Percentiles rank a stretch among this genome's conserved stretches.
These are phyloP conservation scores for Brienomyrus longianalis DNA, from an alignment of 2,113 vertebrate genomes.

Conservation along the genomic window DNA sequence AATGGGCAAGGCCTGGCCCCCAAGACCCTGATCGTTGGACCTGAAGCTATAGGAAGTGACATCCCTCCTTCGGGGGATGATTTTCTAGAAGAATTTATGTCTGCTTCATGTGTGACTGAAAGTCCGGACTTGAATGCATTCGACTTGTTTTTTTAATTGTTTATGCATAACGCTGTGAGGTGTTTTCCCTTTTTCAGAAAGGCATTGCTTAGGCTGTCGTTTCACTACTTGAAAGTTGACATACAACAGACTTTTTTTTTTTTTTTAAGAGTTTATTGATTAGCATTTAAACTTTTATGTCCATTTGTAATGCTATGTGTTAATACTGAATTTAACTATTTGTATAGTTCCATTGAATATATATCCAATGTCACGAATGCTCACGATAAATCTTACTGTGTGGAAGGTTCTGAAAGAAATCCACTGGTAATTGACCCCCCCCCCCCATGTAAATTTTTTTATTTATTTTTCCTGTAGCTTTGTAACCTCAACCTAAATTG, in stretches of 20 bases:
- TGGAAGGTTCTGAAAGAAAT: conserved; percentile 1
- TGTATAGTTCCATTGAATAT: background rate
- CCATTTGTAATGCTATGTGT: background rate
- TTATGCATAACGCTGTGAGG: conserved; percentile 2
- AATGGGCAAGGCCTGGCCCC: too few relatives aligned
- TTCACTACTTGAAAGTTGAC: background rate
- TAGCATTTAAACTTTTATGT: conserved; percentile 33
- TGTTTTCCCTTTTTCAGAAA: background rate
- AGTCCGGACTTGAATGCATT: conserved; percentile 65
- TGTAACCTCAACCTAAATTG: background rate
- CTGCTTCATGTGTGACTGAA: conserved; percentile 57
- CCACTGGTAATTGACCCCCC: background rate
- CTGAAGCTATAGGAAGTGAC: conserved; percentile 19
- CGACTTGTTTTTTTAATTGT: conserved; percentile 69
- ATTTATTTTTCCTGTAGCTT: background rate
- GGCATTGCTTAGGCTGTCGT: background rate
- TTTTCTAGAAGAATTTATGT: conserved; percentile 75
- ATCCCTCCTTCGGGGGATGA: conserved; percentile 51
- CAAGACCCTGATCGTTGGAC: background rate
- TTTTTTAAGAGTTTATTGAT: conserved; percentile 32
- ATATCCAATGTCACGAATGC: background rate
- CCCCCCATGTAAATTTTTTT: background rate
- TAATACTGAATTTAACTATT: background rate
- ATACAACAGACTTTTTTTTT: background rate
- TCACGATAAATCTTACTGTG: background rate